Percentiles rank a stretch among this genome's conserved stretches.
Evolutionary conservation across 2,113 vertebrate genomes (phyloP).

Genomic region (Fukomys damarensis): DNA sequence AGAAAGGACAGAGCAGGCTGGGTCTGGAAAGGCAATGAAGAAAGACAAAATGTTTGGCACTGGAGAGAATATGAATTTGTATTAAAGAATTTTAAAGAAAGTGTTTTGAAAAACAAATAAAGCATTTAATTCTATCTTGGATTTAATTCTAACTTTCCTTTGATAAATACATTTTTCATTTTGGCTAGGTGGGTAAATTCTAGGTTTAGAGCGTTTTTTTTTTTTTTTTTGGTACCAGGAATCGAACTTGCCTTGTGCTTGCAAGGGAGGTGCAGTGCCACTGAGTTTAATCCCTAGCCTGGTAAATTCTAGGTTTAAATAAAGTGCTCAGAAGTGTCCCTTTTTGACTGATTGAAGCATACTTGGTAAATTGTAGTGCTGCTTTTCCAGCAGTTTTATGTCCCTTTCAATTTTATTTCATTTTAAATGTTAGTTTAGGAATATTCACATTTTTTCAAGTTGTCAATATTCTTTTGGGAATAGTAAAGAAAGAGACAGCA

Average conservation of each 20-base stretch:
- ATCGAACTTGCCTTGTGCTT: too few species aligned
- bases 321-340: not conserved
- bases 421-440: slow-evolving; percentile 12
- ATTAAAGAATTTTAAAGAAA: slow-evolving; percentile 15
- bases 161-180: not conserved
- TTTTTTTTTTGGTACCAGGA: too few species aligned
- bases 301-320: not conserved
- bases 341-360: not conserved
- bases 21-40: not conserved
- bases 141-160: not conserved
- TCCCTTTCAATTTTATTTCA: not conserved
- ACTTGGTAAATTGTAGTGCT: not conserved
- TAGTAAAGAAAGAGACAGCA: not conserved
- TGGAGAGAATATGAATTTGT: not conserved
- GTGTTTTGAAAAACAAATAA: not conserved
- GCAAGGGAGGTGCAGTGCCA: too few species aligned
- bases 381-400: not conserved
- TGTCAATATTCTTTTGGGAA: not conserved
- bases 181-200: not conserved
- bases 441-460: not conserved
- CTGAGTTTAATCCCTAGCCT: too few species aligned
- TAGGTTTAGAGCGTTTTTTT: too few species aligned
- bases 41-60: not conserved
- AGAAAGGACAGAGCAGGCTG: not conserved
- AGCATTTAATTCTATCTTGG: not conserved